A percentile compares a stretch with the other conserved stretches of the same genome.
Evolutionary conservation across 2,888 invertebrate species (phyloP).

Genomic region (Agriopis aurantiaria): DNA sequence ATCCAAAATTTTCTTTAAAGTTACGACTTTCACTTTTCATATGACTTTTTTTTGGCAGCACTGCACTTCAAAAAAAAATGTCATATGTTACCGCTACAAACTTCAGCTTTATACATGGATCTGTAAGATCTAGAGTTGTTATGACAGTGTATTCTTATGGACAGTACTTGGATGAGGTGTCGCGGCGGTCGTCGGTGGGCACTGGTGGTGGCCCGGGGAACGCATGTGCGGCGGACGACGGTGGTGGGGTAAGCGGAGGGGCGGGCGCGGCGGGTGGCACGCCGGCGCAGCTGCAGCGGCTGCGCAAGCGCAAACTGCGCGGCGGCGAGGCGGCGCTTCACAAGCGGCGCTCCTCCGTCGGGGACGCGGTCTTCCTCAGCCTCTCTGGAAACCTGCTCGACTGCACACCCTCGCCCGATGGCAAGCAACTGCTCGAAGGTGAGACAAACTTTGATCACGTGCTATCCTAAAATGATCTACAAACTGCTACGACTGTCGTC

Average conservation of each 20-base stretch:
- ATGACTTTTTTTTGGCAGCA: too few species aligned
- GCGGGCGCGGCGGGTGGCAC: slow-evolving; percentile 59
- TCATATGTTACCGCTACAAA: neutral
- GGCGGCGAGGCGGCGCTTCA: slow-evolving; percentile 86
- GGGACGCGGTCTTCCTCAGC: slow-evolving; percentile 94
- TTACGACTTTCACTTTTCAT: too few species aligned
- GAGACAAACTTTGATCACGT: neutral
- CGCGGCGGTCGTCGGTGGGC: slow-evolving; percentile 81
- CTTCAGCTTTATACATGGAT: too few species aligned
- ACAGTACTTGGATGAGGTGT: slow-evolving; percentile 80
- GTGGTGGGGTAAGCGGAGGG: slow-evolving; percentile 43
- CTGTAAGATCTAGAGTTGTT: neutral
- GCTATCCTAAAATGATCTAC: neutral
- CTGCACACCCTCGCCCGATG: slow-evolving; percentile 94
- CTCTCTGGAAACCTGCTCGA: slow-evolving; percentile 96
- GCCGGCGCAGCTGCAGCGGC: slow-evolving; percentile 78
- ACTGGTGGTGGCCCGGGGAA: slow-evolving; percentile 49
- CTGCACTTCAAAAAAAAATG: too few species aligned
- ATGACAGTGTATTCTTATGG: neutral
- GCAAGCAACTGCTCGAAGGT: slow-evolving; percentile 86
- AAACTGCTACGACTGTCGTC: too few species aligned
- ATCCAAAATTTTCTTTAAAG: too few species aligned
- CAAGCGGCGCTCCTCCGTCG: slow-evolving; percentile 94
- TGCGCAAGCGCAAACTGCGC: slow-evolving; percentile 93
- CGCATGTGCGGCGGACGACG: slow-evolving; percentile 49